A percentile compares a stretch with the other conserved stretches of the same genome.
These are phyloP conservation scores for Lacerta bilineata DNA, from an alignment of 2,797 vertebrate genomes.

Conservation along the genomic window DNA sequence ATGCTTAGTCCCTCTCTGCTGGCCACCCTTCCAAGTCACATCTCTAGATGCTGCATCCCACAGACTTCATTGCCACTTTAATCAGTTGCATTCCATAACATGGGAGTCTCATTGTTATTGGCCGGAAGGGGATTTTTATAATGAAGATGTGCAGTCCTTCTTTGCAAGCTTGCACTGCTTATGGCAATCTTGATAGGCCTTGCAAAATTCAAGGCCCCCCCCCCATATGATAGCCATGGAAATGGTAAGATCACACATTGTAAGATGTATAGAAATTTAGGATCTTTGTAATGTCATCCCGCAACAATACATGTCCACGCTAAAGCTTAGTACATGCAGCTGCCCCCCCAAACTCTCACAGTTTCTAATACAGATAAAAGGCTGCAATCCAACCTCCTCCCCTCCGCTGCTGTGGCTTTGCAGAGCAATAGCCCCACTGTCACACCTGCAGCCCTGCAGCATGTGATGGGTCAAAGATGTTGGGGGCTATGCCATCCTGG, in stretches of 20 bases:
- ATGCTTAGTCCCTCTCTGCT: background rate
- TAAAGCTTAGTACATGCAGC: background rate
- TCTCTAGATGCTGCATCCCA: background rate
- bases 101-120: slow-evolving; percentile 5
- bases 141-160: background rate
- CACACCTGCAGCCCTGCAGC: no score
- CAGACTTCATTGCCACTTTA: slow-evolving; percentile 11
- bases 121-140: background rate
- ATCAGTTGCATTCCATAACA: background rate
- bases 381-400: no score
- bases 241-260: background rate
- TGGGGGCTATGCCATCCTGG: no score
- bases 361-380: slow-evolving; percentile 1
- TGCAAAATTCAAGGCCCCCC: accelerated
- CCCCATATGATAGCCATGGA: background rate
- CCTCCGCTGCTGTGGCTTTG: no score
- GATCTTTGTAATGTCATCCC: background rate
- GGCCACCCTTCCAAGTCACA: background rate
- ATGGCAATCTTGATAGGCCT: accelerated
- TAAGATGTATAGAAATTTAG: background rate
- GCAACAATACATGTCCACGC: background rate
- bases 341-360: background rate
- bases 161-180: background rate
- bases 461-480: no score
- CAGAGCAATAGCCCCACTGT: no score